Conservation (phyloP, 2,113 vertebrate genomes). For the Columba janthina region DNA sequence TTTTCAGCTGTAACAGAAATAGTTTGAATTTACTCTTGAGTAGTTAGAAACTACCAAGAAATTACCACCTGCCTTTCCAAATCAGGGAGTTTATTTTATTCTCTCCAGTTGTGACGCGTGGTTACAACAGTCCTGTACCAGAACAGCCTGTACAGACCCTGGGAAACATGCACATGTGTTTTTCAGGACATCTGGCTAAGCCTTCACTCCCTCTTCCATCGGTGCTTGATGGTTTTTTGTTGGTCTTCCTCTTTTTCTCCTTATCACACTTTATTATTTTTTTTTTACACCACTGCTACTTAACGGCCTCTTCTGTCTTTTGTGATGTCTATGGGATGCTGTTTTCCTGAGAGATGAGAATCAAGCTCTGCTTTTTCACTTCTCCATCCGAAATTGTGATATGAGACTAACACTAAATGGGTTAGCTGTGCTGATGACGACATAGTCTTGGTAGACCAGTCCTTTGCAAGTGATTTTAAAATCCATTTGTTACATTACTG, state of each 20-base stretch:
- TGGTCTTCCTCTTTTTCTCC: constrained; percentile 7
- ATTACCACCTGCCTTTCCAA: background rate
- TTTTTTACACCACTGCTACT: background rate
- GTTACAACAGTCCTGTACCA: background rate
- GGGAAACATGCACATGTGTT: background rate
- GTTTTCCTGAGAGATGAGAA: background rate
- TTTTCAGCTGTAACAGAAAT: constrained; percentile 4
- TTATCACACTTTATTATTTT: background rate
- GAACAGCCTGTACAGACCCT: background rate
- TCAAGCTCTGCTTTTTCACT: background rate
- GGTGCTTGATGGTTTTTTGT: background rate
- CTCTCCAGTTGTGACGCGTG: background rate
- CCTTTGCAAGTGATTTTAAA: background rate
- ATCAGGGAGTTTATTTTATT: background rate
- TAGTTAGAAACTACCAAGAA: background rate
- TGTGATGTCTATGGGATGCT: background rate
- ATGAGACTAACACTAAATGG: background rate
- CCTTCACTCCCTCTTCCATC: background rate
- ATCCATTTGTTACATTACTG: background rate
- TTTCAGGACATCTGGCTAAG: background rate
- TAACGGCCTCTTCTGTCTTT: background rate
- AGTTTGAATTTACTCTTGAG: background rate
- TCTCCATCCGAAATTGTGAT: background rate
- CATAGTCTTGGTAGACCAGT: background rate
- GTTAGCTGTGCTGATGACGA: background rate